Base-by-base conservation (phyloP, 2,113 vertebrate genomes). In the Eretmodus cyanostictus region DNA sequence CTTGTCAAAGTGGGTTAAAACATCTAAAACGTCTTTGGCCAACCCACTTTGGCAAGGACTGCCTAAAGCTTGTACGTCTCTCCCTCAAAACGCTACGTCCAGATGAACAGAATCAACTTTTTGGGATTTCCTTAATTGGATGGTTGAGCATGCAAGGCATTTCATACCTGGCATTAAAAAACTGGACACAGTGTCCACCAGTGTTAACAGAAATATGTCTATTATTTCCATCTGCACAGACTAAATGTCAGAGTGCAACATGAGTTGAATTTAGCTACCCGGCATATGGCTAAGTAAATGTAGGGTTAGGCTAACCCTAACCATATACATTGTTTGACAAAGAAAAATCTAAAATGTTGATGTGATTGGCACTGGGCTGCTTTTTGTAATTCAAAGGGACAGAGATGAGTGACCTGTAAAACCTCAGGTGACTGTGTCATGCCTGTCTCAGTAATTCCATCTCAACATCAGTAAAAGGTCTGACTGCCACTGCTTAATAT, bases 261-360 rank as follows among this genome's bases (percentile, higher is more conserved):
- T 3, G 66, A 45, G 13, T 40, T 71, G n/a, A 42, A 9, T 71
- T 71, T 71, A 42, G 38, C 22, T 42, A 73, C 12, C 66, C 0
- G 3, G 0, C 34, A 40, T 24, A 24, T 68, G 36, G 59, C 59
- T n/a, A 63, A 63, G 17, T 36, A 66, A 66, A 66, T 66, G 31
- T n/a, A 63, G 3, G 59, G 61, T 66, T 66, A 66, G 34, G 6
- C 34, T 66, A 38, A 38, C 4, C 17, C 61, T 38, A n/a, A 66
- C 17, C n/a, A 13, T 14, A 22, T 27, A 73, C 22, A 16, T 27
- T 45, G 13, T 16, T 45, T 73, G 38, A 73, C n/a, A 73, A 2
- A 0, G 1, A 3, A 27, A 27, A 73, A 24, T 27, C 8, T 7
- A 45, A 42, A 42, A 45, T 4, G 13, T 4, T 27, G 8, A 42